Base-by-base conservation (phyloP, 1,140 invertebrate species). In the Phthorimaea operculella region DNA sequence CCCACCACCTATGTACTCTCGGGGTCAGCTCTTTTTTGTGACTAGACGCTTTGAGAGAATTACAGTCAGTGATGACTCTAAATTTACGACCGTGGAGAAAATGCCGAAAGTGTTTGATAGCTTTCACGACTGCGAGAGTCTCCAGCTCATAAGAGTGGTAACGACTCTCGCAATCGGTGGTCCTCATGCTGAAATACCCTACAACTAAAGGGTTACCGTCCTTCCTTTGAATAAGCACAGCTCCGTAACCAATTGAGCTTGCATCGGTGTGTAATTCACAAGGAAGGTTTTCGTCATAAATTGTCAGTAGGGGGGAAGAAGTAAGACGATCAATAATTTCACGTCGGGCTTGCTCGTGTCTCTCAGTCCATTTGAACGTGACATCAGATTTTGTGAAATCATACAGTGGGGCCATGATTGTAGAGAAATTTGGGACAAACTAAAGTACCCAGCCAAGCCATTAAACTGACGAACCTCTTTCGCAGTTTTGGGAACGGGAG, bases 401-500 rank as follows among this genome's bases (percentile, higher is more conserved):
- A 39, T 58, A 62, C 14, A 62, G 36, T 7, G 79, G 83, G 8
- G 59, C 62, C 11, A 77, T 62, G 0, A 79, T 54, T 4, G 60
- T 47, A 0, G 85, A 64, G 59, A 85, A 87, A 61, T 85, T 68
- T 15, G 60, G 57, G 12, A 87, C 63, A 54, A 87, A 87, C n/a
- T 67, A 52, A 84, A 82, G 71, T 73, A 86, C 7, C 65, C 65
- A 9, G 72, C 61, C 59, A 85, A 76, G 4, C 83, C 85, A 7
- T 86, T 52, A 55, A 87, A 86, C 48, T 70, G 42, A 36, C 33
- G 33, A 11, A 34, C 33, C 11, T 34, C 6, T 34, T 34, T 34
- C 11, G 33, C 6, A 7, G 33, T 34, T 11, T 6, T 34, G 6
- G 33, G 33, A 11, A 34, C 33, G 11, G 33, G 33, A 34, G 33